Base-by-base conservation (phyloP, 2,113 vertebrate species). In the Carollia perspicillata region DNA sequence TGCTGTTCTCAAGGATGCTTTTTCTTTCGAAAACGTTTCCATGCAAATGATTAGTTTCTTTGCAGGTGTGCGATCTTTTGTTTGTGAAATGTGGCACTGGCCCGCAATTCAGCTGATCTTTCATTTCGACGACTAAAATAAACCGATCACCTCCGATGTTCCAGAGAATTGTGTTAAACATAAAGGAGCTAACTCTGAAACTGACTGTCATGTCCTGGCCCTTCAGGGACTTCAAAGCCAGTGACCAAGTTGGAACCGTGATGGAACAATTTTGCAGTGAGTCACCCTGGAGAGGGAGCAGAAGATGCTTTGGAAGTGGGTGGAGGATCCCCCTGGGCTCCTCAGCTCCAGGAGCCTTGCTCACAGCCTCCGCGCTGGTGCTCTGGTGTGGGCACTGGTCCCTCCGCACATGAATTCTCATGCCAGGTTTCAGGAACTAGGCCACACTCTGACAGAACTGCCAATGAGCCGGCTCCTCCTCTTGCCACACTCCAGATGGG, bases 401-500 rank as follows among this genome's bases (percentile, higher is more conserved):
- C 33, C 26, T 47, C 55, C 13, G 66, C n/a, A 2, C 13, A 40
- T 42, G 35, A 16, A n/a, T 85, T 55, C 74, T 44, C 44, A 20
- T 17, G 84, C 95, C 95, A 95, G 81, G 44, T 63, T 90, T 92
- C 44, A 42, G 71, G 88, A 97, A 94, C 60, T 85, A 96, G 97
- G 93, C 93, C 88, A 69, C 75, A 3, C 65, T 93, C 95, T 81
- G 95, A 95, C 75, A 44, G 72, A 95, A 96, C 72, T 92, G 81
- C 94, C 95, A 90, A 40, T 89, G 95, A 95, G 81, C 49, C 44
- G 94, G 81, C 49, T 44, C 40, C 35, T 26, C 13, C 3, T 30
- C 30, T 71, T 26, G 47, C 77, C 72, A 35, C 4, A 1, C 80
- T 78, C 81, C 96, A 88, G 80, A 95, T 92, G 95, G 81, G 66